phyloP scores from a whole-genome alignment of 2,797 vertebrate species.

The Sebastes matsubarae region DNA sequence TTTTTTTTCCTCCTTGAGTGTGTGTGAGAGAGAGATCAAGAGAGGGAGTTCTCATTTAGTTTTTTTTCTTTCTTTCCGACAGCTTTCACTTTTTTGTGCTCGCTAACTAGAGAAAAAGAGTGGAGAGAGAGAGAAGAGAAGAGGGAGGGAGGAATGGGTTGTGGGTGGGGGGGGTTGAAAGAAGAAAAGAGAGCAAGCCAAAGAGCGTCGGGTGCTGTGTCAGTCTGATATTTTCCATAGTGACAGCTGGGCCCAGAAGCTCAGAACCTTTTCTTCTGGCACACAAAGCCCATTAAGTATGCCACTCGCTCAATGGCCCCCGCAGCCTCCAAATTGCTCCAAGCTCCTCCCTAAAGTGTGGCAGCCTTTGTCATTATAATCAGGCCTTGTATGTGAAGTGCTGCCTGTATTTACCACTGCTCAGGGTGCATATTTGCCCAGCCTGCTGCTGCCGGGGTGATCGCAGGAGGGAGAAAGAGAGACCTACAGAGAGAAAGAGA shows the following conservation, averaged over 20 bases:
- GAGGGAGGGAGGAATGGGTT: not conserved
- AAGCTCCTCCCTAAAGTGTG: conserved; percentile 95
- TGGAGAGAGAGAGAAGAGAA: conserved; percentile 39
- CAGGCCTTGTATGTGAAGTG: conserved; percentile 85
- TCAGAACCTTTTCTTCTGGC: conserved; percentile 83
- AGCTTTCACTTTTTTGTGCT: conserved; percentile 84
- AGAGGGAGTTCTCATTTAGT: conserved; percentile 66
- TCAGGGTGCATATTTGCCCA: conserved; percentile 82
- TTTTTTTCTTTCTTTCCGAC: conserved; percentile 78
- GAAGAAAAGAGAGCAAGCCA: conserved; percentile 73
- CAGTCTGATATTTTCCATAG: conserved; percentile 85
- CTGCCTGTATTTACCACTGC: conserved; percentile 85
- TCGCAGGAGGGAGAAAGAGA: conserved; percentile 18
- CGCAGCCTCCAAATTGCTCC: conserved; percentile 86
- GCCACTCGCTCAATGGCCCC: conserved; percentile 89
- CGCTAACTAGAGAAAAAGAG: conserved; percentile 71
- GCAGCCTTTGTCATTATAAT: conserved; percentile 95
- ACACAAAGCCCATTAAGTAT: conserved; percentile 95
- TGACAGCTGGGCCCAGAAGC: conserved; percentile 94
- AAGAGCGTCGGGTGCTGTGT: conserved; percentile 78
- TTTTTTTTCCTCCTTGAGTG: not conserved
- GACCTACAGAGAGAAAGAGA: not conserved
- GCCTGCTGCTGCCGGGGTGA: conserved; percentile 67
- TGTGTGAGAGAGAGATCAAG: conserved; percentile 50
- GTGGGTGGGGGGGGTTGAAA: not conserved